Evolutionary conservation across 2,888 invertebrate genomes (phyloP).

Genomic region (Lasioglossum vierecki): DNA sequence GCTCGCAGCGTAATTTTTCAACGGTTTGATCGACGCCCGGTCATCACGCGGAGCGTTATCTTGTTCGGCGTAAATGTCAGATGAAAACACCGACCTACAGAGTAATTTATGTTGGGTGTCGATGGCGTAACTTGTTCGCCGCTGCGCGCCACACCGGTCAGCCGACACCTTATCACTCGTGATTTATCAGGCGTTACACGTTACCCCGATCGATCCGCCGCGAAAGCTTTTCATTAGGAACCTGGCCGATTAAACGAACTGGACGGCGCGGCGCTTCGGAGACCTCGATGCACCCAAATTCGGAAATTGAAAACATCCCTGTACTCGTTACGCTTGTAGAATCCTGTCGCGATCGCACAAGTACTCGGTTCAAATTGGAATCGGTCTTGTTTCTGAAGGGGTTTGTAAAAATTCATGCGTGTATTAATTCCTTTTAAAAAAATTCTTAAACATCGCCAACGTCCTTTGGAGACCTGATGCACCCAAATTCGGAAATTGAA

Average conservation of each 20-base stretch:
- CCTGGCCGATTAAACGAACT: background rate
- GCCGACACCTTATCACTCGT: conserved; percentile 7
- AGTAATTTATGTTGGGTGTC: conserved; percentile 34
- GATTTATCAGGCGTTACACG: conserved; percentile 28
- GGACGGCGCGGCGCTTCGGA: background rate
- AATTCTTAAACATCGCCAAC: background rate
- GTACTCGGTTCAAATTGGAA: background rate
- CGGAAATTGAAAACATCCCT: background rate
- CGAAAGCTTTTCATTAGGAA: background rate
- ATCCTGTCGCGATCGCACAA: too few relatives aligned
- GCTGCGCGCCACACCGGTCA: background rate
- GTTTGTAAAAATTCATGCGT: background rate
- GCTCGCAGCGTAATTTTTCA: conserved; percentile 34
- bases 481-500: background rate
- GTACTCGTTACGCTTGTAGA: background rate
- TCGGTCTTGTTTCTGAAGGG: too few relatives aligned
- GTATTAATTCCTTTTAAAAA: background rate
- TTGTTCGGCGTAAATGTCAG: conserved; percentile 21
- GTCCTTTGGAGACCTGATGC: background rate
- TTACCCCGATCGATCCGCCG: background rate
- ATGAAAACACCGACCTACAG: conserved; percentile 4
- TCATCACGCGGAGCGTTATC: conserved; percentile 31
- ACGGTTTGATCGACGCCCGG: conserved; percentile 16
- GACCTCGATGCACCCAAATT: background rate
- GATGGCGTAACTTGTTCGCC: background rate